Percentiles rank a stretch among this genome's conserved stretches.
Evolutionary conservation across 1,140 invertebrate species (phyloP).

Genomic region (Drosophila azteca): DNA sequence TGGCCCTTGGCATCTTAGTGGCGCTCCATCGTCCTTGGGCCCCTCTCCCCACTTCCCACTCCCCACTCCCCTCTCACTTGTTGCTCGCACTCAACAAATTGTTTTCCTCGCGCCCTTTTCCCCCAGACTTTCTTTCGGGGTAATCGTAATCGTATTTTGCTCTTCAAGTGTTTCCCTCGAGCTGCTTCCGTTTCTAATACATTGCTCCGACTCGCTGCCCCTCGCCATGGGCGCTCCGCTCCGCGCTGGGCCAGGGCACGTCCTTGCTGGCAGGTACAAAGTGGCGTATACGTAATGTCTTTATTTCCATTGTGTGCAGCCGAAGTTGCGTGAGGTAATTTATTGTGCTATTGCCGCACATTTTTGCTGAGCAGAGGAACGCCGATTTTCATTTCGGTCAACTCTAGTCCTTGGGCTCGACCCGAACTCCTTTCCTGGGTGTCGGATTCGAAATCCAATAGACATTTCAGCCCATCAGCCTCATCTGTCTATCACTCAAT

Average conservation of each 20-base stretch:
- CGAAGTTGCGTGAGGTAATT: slow-evolving; percentile 51
- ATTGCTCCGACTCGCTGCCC: slow-evolving; percentile 49
- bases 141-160: slow-evolving; percentile 77
- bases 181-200: slow-evolving; percentile 79
- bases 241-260: slow-evolving; percentile 21
- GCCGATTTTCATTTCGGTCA: slow-evolving; percentile 14
- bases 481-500: no score
- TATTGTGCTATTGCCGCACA: slow-evolving; percentile 44
- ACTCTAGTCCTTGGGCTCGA: neutral
- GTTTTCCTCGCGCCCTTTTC: slow-evolving; percentile 28
- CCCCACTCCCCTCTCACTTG: slow-evolving; percentile 55
- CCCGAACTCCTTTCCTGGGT: neutral
- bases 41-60: neutral
- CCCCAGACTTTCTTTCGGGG: slow-evolving; percentile 39
- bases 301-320: slow-evolving; percentile 48
- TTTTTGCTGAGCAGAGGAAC: slow-evolving; percentile 37
- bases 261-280: slow-evolving; percentile 50
- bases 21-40: slow-evolving; percentile 22
- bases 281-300: slow-evolving; percentile 78
- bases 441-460: slow-evolving; percentile 39
- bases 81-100: slow-evolving; percentile 77
- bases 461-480: slow-evolving; percentile 22
- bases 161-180: slow-evolving; percentile 75
- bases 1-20: slow-evolving; percentile 16
- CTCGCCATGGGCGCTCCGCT: neutral